These are phyloP conservation scores for Palythoa grandis DNA, from an alignment of 92 coral and sea anemone species.

Conservation along the genomic window DNA sequence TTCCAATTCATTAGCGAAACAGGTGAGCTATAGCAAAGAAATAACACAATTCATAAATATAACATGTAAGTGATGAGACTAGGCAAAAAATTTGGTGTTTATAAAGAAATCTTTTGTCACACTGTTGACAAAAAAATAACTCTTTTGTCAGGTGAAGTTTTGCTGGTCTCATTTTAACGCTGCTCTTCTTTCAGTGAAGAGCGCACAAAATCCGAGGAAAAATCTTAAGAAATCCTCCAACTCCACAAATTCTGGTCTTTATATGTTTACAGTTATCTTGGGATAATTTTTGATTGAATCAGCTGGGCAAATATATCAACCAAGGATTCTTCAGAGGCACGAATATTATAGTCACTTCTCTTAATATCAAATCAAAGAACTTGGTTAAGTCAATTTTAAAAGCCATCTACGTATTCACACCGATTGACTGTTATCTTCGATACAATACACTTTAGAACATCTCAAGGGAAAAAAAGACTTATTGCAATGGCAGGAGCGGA, in stretches of 20 bases:
- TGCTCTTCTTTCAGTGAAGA: conserved; percentile 29
- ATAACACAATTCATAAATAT: conserved; percentile 72
- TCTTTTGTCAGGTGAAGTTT: conserved; percentile 32
- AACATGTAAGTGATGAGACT: conserved; percentile 68
- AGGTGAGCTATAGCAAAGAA: conserved; percentile 80
- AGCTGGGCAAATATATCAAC: conserved; percentile 6
- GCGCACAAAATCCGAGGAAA: not conserved
- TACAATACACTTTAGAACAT: not conserved
- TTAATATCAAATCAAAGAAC: not conserved
- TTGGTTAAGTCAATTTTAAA: not conserved
- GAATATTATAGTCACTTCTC: not conserved
- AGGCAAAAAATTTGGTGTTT: conserved; percentile 51
- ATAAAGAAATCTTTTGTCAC: conserved; percentile 85
- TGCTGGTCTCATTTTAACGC: conserved; percentile 12
- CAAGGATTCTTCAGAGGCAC: not conserved
- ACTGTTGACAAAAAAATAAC: conserved; percentile 63
- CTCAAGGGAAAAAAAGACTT: not conserved
- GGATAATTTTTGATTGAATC: conserved; percentile 13
- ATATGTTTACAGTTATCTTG: conserved; percentile 30
- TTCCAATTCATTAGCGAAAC: conserved; percentile 55
- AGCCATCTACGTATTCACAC: not conserved
- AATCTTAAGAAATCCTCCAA: not conserved
- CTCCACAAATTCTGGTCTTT: not conserved
- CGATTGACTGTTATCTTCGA: not conserved
- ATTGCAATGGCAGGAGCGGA: conserved; percentile 6